Conservation (phyloP, 2,888 invertebrate species). For the Ectobius pallidus region DNA sequence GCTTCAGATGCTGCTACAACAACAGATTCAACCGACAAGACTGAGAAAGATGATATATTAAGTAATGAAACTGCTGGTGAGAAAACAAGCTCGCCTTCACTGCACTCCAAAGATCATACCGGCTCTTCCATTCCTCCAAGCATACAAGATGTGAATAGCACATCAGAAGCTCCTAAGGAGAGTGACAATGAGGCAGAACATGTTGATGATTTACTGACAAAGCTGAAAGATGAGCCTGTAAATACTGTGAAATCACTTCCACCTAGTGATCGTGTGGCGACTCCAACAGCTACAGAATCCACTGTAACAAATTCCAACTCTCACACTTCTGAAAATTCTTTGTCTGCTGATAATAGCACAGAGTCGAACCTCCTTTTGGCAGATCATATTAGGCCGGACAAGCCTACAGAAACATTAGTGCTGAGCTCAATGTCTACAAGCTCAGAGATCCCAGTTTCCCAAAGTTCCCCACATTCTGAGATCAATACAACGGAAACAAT, state of each 20-base stretch:
- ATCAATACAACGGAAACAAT: no score
- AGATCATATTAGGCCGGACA: no score
- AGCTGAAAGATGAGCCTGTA: neutral
- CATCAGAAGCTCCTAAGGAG: neutral
- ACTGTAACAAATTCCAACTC: neutral
- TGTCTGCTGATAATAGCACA: neutral
- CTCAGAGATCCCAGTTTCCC: no score
- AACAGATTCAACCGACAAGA: conserved; percentile 7
- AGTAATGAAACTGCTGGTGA: neutral
- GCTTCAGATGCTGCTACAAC: no score
- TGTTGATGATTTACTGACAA: neutral
- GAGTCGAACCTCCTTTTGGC: neutral
- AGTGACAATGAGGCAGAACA: conserved; percentile 8
- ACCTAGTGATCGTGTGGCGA: neutral
- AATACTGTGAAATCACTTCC: neutral
- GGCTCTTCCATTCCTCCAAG: neutral
- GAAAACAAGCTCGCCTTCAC: neutral
- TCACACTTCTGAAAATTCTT: no score
- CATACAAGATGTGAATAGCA: neutral
- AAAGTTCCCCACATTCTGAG: neutral
- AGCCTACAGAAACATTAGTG: no score
- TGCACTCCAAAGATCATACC: no score
- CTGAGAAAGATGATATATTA: neutral
- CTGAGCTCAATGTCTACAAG: no score
- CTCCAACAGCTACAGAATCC: neutral